Base-by-base conservation (phyloP, 2,797 vertebrate genomes). In the Sebastes steindachneri region DNA sequence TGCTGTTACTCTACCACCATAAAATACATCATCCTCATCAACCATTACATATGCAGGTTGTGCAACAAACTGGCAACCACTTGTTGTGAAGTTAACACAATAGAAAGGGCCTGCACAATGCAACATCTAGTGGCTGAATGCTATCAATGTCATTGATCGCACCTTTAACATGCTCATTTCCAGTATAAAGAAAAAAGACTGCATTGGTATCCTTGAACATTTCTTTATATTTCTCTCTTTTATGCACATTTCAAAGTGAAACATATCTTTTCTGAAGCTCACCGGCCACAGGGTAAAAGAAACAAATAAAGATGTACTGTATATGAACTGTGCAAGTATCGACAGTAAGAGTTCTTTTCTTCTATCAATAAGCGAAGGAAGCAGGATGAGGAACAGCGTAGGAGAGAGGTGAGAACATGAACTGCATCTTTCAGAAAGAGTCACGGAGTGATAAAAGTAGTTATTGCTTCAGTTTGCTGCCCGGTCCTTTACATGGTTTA, bases 351-450 rank as follows among this genome's bases (percentile, higher is more conserved):
- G 35, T 31, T 64, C 11, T 64, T 67, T 62, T 25, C n/a, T 76
- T 81, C 76, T 29, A 77, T 67, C 63, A 72, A 51, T 72, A 66
- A 58, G 57, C 10, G 26, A 72, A 60, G 29, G 48, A 77, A 76
- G 54, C 26, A 17, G n/a, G 8, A 37, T 9, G 12, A 54, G 17
- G 11, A 68, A 35, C 3, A 54, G 68, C 3, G 10, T 48, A 63
- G 65, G 45, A 83, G 67, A 48, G 68, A 79, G 70, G 80, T 77
- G 69, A 84, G 69, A 78, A 69, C 41, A 65, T 37, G 59, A 84
- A 77, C 26, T 10, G 14, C 28, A 6, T 57, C 48, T 68, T 73
- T 82, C 7, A 67, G 37, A 63, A 5, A n/a, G 51, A 53, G 51
- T 53, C 51, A 53, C 1, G 0, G 65, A 68, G 17, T 8, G 69